Evolutionary conservation across 2,888 invertebrate species (phyloP).

Genomic region (Hypolimnas misippus): DNA sequence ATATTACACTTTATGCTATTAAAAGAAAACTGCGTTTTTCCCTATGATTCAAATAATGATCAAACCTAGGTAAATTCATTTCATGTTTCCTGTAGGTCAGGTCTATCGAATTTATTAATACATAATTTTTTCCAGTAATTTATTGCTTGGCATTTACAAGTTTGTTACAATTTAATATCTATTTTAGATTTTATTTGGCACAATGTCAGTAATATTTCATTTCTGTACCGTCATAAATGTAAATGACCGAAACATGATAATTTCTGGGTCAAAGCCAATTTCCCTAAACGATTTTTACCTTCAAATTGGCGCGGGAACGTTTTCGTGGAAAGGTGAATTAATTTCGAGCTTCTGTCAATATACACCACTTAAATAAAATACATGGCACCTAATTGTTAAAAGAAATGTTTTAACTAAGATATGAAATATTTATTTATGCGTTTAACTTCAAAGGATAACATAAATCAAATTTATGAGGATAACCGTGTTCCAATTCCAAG

Average conservation of each 20-base stretch:
- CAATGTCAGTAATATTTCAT: conserved; percentile 15
- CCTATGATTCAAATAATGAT: no score
- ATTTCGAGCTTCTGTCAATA: not conserved
- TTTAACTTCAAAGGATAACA: not conserved
- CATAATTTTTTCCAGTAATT: not conserved
- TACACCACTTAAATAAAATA: not conserved
- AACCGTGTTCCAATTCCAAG: conserved; percentile 32
- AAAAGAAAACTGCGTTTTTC: no score
- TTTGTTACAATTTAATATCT: not conserved
- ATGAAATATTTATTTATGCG: not conserved
- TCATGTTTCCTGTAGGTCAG: not conserved
- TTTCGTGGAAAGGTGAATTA: conserved; percentile 1
- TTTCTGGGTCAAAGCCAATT: conserved; percentile 45
- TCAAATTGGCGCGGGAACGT: conserved; percentile 5
- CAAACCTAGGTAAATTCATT: not conserved
- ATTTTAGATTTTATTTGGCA: conserved; percentile 22
- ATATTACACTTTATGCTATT: no score
- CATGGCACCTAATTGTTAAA: not conserved
- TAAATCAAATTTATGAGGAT: conserved; percentile 7
- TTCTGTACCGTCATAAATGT: conserved; percentile 27
- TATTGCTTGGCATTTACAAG: not conserved
- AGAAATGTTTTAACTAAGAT: not conserved
- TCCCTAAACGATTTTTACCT: conserved; percentile 31
- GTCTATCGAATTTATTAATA: not conserved
- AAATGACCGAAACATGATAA: conserved; percentile 32